These are phyloP conservation scores for Torymus aiolomorphi DNA, from an alignment of 2,888 invertebrate genomes.

Conservation along the genomic window DNA sequence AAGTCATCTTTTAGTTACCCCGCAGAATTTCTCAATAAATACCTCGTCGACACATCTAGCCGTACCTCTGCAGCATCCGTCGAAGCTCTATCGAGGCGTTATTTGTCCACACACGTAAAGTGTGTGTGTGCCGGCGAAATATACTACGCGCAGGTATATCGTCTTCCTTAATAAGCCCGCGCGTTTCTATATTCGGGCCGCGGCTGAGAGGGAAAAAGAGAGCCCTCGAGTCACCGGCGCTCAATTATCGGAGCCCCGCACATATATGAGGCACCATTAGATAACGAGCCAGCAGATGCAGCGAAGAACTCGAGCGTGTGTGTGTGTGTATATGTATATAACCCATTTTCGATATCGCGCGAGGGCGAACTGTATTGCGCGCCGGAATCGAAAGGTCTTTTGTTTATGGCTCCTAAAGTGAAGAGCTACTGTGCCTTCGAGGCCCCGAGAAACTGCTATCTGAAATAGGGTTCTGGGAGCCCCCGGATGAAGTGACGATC, in stretches of 20 bases:
- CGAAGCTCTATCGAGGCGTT: neutral
- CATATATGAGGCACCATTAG: slow-evolving; percentile 72
- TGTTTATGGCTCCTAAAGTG: slow-evolving; percentile 62
- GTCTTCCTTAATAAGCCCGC: slow-evolving; percentile 68
- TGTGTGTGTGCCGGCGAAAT: neutral
- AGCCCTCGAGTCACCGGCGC: slow-evolving; percentile 62
- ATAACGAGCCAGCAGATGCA: slow-evolving; percentile 74
- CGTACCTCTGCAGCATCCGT: no score
- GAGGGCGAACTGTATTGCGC: slow-evolving; percentile 45
- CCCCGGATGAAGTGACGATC: slow-evolving; percentile 27
- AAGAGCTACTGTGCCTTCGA: slow-evolving; percentile 51
- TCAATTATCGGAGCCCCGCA: slow-evolving; percentile 70
- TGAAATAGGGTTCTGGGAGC: slow-evolving; percentile 8
- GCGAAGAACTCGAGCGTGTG: slow-evolving; percentile 2
- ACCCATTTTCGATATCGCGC: slow-evolving; percentile 39
- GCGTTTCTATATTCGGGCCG: slow-evolving; percentile 67
- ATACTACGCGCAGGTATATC: slow-evolving; percentile 27
- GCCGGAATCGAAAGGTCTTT: slow-evolving; percentile 57
- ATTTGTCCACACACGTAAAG: neutral
- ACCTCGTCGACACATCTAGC: no score
- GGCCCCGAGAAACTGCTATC: slow-evolving; percentile 17
- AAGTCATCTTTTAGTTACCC: no score
- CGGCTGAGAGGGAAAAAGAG: slow-evolving; percentile 31
- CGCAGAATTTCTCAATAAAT: no score
- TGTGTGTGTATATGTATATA: slow-evolving; percentile 3